Conservation (phyloP, 2,113 vertebrate genomes). For the Prinia subflava region DNA sequence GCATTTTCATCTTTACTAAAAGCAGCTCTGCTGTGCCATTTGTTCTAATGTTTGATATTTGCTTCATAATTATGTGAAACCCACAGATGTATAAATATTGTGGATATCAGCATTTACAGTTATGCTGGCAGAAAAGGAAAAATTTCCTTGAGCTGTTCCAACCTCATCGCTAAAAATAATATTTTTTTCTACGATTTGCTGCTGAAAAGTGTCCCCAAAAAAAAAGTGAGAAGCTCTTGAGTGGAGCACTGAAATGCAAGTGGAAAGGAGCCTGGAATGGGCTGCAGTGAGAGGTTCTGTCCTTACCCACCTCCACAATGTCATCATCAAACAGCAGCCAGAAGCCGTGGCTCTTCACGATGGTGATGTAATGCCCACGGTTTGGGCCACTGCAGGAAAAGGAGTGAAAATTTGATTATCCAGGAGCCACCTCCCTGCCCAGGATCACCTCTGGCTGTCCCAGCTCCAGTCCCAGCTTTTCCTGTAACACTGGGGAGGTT, state of each 20-base stretch:
- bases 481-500: fast-evolving
- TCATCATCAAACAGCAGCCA: conserved; percentile 92
- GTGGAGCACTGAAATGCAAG: background rate
- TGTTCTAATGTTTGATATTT: background rate
- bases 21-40: background rate
- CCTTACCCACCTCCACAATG: conserved; percentile 83
- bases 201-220: background rate
- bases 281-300: background rate
- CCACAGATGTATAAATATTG: background rate
- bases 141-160: background rate
- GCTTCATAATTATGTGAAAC: background rate
- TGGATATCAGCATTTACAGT: background rate
- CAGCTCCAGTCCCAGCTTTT: background rate
- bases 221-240: background rate
- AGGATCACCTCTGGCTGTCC: background rate
- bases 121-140: background rate
- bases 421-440: background rate
- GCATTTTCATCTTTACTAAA: background rate
- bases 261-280: background rate
- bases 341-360: conserved; percentile 91
- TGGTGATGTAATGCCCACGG: conserved; percentile 92
- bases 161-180: fast-evolving
- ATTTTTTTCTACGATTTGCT: background rate
- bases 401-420: background rate
- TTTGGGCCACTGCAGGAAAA: conserved; percentile 81